Evolutionary conservation across 2,888 invertebrate species (phyloP), one percentile per base, ranked within the genome.

Genomic region (Nomada goodeniana): DNA sequence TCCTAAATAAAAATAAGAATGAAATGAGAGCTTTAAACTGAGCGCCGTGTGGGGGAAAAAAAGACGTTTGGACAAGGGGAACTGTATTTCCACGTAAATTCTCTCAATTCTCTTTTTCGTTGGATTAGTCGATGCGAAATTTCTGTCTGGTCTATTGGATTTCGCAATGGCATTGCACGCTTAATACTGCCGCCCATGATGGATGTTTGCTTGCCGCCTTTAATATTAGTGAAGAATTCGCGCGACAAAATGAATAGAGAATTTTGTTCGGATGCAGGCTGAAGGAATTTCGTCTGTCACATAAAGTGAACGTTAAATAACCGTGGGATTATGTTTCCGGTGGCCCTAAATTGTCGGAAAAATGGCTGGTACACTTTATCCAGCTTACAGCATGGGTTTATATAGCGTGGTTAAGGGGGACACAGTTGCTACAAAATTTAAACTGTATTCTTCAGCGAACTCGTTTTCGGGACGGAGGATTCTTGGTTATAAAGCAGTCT

Each of bases 281-380:
- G 26, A 57, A 47, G 47, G 11, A 15, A n/a, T 59, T 44, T 47
- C 20, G 26, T 59, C 3, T n/a, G n/a, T 57, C 44, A 26, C 4
- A 15, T 57, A 57, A 57, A 42, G 57, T 7, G 44, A 26, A 59
- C 29, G n/a, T 69, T 57, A 47, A 59, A 44, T 59, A 44, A n/a
- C n/a, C n/a, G 20, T 2, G 26, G 13, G 26, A n/a, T 26, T 52
- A 29, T 9, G 57, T 47, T 69, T 36, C 55, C 57, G 44, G 15
- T 26, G 3, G 23, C 26, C 26, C 42, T 44, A 47, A 15, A 69
- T 1, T n/a, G 15, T 0, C 20, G 10, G 47, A n/a, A 47, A 69
- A 59, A 29, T 69, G 15, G 69, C 15, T 59, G 59, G 47, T 20
- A 47, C n/a, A 18, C 2, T 57, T 69, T 59, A 26, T n/a, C 4